phyloP scores from a whole-genome alignment of 2,797 vertebrate genomes.

The Poliocrania exsul region DNA sequence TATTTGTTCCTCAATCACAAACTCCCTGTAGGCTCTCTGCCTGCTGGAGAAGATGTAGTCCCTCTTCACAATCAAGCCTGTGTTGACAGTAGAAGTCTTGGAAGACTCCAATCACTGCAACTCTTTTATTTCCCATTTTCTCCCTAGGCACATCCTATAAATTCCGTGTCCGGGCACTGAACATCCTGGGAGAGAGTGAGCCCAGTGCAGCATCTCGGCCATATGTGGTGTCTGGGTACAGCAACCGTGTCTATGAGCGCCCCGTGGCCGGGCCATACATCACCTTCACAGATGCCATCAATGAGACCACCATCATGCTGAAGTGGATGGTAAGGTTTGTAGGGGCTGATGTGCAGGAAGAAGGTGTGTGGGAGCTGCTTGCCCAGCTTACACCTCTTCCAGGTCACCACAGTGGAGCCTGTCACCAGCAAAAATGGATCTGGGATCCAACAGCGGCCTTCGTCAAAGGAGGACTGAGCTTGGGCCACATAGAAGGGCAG shows the following conservation, averaged over 20 bases:
- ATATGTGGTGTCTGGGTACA: slow-evolving; percentile 89
- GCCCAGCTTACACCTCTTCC: not conserved
- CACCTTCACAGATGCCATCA: slow-evolving; percentile 97
- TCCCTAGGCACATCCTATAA: slow-evolving; percentile 91
- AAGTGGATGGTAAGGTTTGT: slow-evolving; percentile 92
- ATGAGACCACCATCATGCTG: slow-evolving; percentile 95
- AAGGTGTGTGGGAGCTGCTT: not conserved
- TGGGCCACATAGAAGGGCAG: fast-evolving
- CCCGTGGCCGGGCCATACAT: slow-evolving; percentile 95
- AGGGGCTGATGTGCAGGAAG: not conserved
- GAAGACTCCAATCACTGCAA: not conserved
- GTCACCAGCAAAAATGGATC: not conserved
- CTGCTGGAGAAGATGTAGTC: not conserved
- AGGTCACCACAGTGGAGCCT: not conserved
- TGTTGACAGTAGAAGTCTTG: not conserved
- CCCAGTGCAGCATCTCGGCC: slow-evolving; percentile 92
- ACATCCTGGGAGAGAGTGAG: slow-evolving; percentile 93
- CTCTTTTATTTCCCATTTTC: not conserved
- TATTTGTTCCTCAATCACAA: not conserved
- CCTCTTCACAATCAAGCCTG: not conserved
- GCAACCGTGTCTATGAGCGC: slow-evolving; percentile 84
- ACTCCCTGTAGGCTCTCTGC: not conserved
- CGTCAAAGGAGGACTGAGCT: not conserved
- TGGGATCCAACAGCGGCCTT: not conserved
- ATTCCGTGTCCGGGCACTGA: slow-evolving; percentile 94